Evolutionary conservation across 2,113 vertebrate species (phyloP).

Genomic region (Brienomyrus brachyistius): DNA sequence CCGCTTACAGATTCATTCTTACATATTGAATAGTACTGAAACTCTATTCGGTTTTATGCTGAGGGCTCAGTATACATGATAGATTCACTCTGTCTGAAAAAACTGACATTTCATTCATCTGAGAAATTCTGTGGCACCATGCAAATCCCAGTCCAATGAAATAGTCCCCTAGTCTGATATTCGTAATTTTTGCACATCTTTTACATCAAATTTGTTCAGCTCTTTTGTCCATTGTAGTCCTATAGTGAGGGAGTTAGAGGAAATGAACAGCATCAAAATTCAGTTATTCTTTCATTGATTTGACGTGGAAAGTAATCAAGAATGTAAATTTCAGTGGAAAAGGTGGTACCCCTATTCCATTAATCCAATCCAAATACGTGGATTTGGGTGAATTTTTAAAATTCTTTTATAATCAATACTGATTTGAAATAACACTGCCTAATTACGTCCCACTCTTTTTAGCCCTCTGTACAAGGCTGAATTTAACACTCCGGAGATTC

Average conservation of each 20-base stretch:
- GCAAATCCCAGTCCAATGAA: slow-evolving; percentile 23
- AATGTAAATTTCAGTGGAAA: neutral
- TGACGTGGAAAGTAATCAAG: neutral
- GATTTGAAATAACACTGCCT: neutral
- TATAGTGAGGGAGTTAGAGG: neutral
- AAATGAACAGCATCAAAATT: neutral
- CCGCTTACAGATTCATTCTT: neutral
- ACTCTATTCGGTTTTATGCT: neutral
- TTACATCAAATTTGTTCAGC: neutral
- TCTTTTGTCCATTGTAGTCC: neutral
- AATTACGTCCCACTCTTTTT: neutral
- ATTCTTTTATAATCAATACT: neutral
- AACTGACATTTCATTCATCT: slow-evolving; percentile 23
- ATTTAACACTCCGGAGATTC: neutral
- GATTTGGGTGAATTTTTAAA: neutral
- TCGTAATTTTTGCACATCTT: neutral
- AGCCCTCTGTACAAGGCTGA: neutral
- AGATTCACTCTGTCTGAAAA: slow-evolving; percentile 10
- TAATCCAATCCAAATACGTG: neutral
- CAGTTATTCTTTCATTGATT: neutral
- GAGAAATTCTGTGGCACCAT: slow-evolving; percentile 22
- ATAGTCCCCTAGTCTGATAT: neutral
- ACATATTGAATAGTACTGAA: neutral
- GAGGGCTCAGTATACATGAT: neutral
- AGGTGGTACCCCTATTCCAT: neutral